These are phyloP conservation scores for Chrysotoxum bicinctum DNA, from an alignment of 2,888 invertebrate species.

Conservation along the genomic window DNA sequence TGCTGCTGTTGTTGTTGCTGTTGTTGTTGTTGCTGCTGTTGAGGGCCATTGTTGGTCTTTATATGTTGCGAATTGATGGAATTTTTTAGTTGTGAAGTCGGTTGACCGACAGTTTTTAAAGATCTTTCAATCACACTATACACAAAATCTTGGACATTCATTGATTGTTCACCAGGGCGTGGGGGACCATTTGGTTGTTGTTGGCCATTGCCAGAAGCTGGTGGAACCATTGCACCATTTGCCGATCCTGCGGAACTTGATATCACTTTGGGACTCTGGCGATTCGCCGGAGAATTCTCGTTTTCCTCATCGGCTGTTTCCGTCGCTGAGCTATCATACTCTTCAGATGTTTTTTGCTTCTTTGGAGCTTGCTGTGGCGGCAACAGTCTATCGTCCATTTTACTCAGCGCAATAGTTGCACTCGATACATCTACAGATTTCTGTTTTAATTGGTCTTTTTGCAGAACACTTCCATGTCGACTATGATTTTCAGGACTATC, in stretches of 20 bases:
- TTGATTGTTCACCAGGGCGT: slow-evolving; percentile 81
- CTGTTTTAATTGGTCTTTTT: slow-evolving; percentile 76
- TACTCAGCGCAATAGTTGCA: slow-evolving; percentile 68
- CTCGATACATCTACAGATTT: slow-evolving; percentile 66
- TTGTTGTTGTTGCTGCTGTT: slow-evolving; percentile 66
- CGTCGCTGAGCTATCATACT: slow-evolving; percentile 89
- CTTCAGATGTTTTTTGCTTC: slow-evolving; percentile 83
- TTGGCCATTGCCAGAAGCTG: slow-evolving; percentile 32
- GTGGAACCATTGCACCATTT: slow-evolving; percentile 64
- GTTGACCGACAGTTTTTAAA: slow-evolving; percentile 85
- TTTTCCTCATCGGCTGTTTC: slow-evolving; percentile 95
- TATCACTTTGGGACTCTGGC: slow-evolving; percentile 82
- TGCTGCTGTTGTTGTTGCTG: slow-evolving; percentile 69
- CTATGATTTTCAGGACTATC: slow-evolving; percentile 82
- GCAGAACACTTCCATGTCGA: slow-evolving; percentile 77
- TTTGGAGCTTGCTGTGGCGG: slow-evolving; percentile 81
- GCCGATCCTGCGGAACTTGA: slow-evolving; percentile 75
- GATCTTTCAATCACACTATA: slow-evolving; percentile 92
- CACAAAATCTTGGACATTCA: slow-evolving; percentile 92
- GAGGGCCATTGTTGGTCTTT: slow-evolving; percentile 57
- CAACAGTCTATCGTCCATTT: slow-evolving; percentile 79
- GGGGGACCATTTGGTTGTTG: slow-evolving; percentile 62
- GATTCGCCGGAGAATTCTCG: slow-evolving; percentile 84
- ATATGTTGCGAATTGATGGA: slow-evolving; percentile 29
- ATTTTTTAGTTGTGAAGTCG: slow-evolving; percentile 59